A percentile compares a stretch with the other conserved stretches of the same genome.
Evolutionary conservation across 1,140 invertebrate genomes (phyloP).

Genomic region (Apis laboriosa): DNA sequence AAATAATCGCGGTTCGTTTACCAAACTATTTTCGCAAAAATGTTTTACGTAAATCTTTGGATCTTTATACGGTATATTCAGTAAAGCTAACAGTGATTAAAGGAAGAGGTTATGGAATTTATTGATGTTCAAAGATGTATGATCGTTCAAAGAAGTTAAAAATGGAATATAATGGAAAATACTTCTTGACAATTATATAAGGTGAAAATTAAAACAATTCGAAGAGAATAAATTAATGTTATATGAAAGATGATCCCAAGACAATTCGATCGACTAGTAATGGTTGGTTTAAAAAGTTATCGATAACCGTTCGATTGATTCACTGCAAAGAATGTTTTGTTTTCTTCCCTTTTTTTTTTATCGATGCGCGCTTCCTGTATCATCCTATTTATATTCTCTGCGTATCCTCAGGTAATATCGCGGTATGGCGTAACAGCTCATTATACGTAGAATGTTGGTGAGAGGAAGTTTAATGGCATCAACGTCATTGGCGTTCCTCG

Average conservation of each 20-base stretch:
- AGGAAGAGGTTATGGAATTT: too few species aligned
- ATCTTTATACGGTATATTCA: too few species aligned
- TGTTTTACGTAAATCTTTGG: not conserved
- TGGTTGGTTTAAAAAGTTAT: not conserved
- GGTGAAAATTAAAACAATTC: not conserved
- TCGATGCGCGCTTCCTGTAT: conserved; percentile 18
- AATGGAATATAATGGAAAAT: not conserved
- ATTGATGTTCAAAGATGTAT: not conserved
- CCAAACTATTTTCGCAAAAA: not conserved
- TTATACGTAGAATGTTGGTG: conserved; percentile 52
- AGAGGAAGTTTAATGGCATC: conserved; percentile 56
- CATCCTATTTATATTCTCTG: conserved; percentile 16
- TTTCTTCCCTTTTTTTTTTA: not conserved
- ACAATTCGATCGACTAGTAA: not conserved
- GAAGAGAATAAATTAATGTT: not conserved
- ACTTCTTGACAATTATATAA: too few species aligned
- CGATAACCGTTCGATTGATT: not conserved
- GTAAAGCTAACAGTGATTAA: too few species aligned
- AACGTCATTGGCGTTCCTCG: conserved; percentile 30
- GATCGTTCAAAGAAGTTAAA: not conserved
- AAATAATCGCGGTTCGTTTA: not conserved
- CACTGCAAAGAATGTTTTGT: conserved; percentile 5
- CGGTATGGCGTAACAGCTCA: conserved; percentile 45
- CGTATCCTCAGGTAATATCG: conserved; percentile 21
- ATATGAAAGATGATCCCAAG: not conserved